Base-by-base conservation (phyloP, 2,113 vertebrate genomes). In the Nerophis ophidion region DNA sequence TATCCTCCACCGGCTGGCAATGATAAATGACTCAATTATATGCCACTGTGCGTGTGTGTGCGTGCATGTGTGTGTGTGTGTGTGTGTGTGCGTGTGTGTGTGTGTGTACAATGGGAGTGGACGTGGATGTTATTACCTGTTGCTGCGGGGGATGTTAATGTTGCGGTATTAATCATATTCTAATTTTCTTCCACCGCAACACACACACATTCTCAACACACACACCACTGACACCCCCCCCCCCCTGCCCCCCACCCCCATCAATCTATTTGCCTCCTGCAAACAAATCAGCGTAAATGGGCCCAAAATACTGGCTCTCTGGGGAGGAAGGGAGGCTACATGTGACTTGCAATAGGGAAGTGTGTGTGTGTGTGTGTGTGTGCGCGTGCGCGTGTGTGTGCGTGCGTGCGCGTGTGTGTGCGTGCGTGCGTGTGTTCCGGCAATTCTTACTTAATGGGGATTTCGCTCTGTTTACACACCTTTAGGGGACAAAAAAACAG, bases 21-120 rank as follows among this genome's bases (percentile, higher is more conserved):
- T 90, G 89, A 90, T 90, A 91, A 91, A 91, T 90, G 87, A 90
- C 88, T 90, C 88, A 89, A 90, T 91, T 90, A 89, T 82, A 77
- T 75, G 78, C 26, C 26, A 26, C 26, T 72, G 79, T 80, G 82
- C 74, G 74, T 60, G 75, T 69, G 77, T 17, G 57, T 70, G 2
- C 11, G 47, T 13, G 47, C 5, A 68, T 46, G 61, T 26, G 78
- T 71, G 79, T 80, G 82, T 81, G 78, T 74, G 78, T 71, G 79
- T 80, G 82, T 82, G 79, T 75, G 78, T 72, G 79, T 80, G 82
- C 16, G 59, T 70, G 3, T 40, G 55, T 16, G 55, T 14, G 71
- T 49, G 63, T 40, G 71, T 71, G 65, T 72, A 73, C 82, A 79
- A 77, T 75, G 84, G 51, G 79, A 81, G 85, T 72, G 79, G 83